Evolutionary conservation across 2,797 vertebrate species (phyloP), one percentile per base, ranked within the genome.

Genomic region (Acanthurus tractus): DNA sequence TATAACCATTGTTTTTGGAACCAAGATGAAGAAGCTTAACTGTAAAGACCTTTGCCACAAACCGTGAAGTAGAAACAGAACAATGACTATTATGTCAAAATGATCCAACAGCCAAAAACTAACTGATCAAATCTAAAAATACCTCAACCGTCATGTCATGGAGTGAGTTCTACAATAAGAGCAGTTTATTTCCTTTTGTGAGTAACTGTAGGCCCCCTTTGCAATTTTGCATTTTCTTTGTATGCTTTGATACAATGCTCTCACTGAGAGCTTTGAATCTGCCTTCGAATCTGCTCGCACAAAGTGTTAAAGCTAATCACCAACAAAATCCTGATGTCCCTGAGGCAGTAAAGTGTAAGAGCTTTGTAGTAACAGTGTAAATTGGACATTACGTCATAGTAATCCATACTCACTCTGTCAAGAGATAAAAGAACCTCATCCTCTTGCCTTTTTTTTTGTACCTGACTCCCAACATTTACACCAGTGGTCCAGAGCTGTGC

Each of bases 401-500:
- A 12, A 72, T 74, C 76, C 74, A 20, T 42, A 38, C 67, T 69
- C 62, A 17, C 69, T 61, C 74, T 67, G 79, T 84, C 57, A 59
- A 59, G n/a, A 82, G 70, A 86, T 74, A 61, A 83, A 68, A 82
- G 34, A 81, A 56, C 17, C 61, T 79, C 53, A 36, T 48, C 53
- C 58, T 76, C 54, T 52, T 53, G 48, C 44, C 17, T 54, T 38
- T 53, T 38, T 81, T 83, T 75, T 76, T 77, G 64, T 71, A 89
- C 89, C 88, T 89, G 89, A 90, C 88, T 91, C 85, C 83, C 74
- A 83, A 86, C 88, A 84, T 90, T 87, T 87, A 70, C 82, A 84
- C 85, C 76, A 93, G 89, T 93, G 93, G 93, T 92, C 92, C 86
- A 91, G 87, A 84, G 88, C 90, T 74, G 76, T 50, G 14, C 76